Evolutionary conservation across 2,113 vertebrate species (phyloP), one percentile per base, ranked within the genome.

Genomic region (Hemichromis elongatus): DNA sequence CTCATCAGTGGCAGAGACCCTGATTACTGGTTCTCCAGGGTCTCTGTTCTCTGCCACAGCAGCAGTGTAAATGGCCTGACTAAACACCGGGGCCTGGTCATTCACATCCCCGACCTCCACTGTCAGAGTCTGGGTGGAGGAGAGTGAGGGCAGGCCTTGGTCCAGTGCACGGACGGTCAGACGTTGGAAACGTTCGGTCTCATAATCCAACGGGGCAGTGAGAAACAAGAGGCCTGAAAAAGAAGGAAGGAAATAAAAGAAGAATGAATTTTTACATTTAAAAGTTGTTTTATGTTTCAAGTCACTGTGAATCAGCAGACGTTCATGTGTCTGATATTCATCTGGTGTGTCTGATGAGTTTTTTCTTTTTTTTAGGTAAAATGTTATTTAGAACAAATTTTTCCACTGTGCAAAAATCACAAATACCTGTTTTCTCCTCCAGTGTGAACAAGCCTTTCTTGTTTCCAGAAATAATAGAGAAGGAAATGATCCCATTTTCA

Each of bases 51-150:
- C 98, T 68, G 7, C 87, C 88, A 98, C 95, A 1, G 91, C 92
- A 88, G 96, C 91, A 37, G 95, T 83, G n/a, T 98, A 99, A 57
- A 95, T 1, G 9, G 79, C 81, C 84, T 96, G 95, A 56, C 92
- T 92, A 95, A 98, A 99, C 26, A 92, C 3, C 0, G 98, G 98
- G 0, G 85, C 50, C 83, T 96, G 96, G 53, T 99, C 98, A 52
- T 98, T 99, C 12, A 98, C 94, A 18, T 99, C 98, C 30, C 96
- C 89, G 86, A 99, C 95, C 85, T 90, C 33, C 45, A 99, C 55
- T 0, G 95, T 97, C 89, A 99, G 87, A 13, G 94, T 96, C 94
- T 99, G 98, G 0, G 94, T 97, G 52, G 97, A 95, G 3, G 97
- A 98, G 6, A 97, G 97, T 3, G 94, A 57, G 1, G 97, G 97